Evolutionary conservation across 2,113 vertebrate species (phyloP).

Genomic region (Tringa solitaria): DNA sequence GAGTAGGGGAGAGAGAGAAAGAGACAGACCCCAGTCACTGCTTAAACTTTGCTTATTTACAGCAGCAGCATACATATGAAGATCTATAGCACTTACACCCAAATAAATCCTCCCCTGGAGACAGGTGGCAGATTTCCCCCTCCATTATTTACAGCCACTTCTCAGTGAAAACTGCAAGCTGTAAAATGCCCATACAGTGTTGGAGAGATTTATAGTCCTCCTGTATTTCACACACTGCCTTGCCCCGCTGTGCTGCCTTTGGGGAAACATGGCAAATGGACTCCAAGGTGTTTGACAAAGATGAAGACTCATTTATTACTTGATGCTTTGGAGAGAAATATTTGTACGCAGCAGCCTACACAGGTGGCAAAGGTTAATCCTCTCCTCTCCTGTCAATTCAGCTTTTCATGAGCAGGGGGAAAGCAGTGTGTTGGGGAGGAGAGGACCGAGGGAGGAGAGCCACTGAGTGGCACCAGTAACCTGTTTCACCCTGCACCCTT

Average conservation of each 20-base stretch:
- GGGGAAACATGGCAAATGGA: conserved; percentile 30
- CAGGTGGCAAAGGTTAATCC: conserved; percentile 53
- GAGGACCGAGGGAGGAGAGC: neutral
- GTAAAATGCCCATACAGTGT: conserved; percentile 62
- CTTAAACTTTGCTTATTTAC: conserved; percentile 68
- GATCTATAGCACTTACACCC: conserved; percentile 65
- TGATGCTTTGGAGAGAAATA: conserved; percentile 41
- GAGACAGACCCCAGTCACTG: neutral
- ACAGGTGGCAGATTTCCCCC: conserved; percentile 66
- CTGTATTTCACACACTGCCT: conserved; percentile 45
- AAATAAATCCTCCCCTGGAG: conserved; percentile 66
- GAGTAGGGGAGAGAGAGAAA: neutral
- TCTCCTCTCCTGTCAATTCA: conserved; percentile 28
- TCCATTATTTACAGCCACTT: conserved; percentile 66
- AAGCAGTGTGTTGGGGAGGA: neutral
- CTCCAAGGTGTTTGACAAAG: conserved; percentile 56
- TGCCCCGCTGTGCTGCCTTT: conserved; percentile 10
- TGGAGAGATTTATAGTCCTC: conserved; percentile 61
- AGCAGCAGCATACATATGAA: conserved; percentile 46
- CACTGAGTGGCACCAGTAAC: neutral
- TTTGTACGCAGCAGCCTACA: conserved; percentile 20
- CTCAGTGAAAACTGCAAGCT: conserved; percentile 65
- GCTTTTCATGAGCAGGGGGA: neutral
- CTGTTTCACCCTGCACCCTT: fast-evolving
- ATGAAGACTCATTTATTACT: conserved; percentile 57